Evolutionary conservation across 2,888 invertebrate species (phyloP).

Genomic region (Drosophila anomelani): DNA sequence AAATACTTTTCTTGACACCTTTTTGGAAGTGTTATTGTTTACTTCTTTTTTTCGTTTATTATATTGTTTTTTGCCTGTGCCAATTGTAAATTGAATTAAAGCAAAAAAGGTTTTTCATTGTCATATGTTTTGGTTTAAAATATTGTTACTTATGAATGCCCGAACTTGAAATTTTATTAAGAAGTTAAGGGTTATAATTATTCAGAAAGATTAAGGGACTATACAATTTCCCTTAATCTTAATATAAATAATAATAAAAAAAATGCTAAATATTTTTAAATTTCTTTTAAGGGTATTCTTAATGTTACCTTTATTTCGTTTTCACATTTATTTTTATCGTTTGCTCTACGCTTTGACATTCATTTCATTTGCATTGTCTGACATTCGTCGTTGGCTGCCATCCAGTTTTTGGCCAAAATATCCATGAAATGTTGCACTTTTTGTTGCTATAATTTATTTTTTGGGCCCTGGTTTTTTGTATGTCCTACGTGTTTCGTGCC

Average conservation of each 20-base stretch:
- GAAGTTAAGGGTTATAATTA: not conserved
- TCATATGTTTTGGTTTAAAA: conserved; percentile 28
- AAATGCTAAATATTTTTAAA: not conserved
- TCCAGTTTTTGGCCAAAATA: conserved; percentile 59
- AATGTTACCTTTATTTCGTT: not conserved
- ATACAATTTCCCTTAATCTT: no score
- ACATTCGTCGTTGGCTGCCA: conserved; percentile 51
- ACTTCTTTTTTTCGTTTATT: conserved; percentile 35
- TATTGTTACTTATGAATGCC: conserved; percentile 3
- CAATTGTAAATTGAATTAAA: conserved; percentile 47
- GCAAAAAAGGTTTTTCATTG: conserved; percentile 57
- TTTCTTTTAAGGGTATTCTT: not conserved
- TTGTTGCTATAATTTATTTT: conserved; percentile 17
- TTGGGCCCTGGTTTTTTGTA: conserved; percentile 9
- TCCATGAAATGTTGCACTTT: conserved; percentile 17
- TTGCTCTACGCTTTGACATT: conserved; percentile 35
- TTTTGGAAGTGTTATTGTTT: conserved; percentile 42
- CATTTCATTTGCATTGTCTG: conserved; percentile 46
- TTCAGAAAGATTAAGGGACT: not conserved
- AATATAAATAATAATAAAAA: no score
- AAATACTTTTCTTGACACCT: conserved; percentile 35
- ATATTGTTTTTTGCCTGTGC: conserved; percentile 36
- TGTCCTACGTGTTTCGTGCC: conserved; percentile 39
- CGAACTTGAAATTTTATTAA: not conserved
- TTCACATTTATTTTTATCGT: conserved; percentile 1